Percentiles rank a stretch among this genome's conserved stretches.
Conservation (phyloP, 2,797 vertebrate genomes). For the Pseudopleuronectes americanus region DNA sequence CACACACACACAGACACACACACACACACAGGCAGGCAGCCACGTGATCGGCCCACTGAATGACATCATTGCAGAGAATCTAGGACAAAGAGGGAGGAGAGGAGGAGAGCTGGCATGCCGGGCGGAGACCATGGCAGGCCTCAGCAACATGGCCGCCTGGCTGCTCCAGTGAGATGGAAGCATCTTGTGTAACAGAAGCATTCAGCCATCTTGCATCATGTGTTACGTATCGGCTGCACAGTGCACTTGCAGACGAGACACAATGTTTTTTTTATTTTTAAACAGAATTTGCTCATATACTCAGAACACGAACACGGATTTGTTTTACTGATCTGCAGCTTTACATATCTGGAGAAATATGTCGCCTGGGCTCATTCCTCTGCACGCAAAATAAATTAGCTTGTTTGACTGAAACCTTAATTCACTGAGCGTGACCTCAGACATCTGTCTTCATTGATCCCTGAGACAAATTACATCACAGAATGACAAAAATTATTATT, state of each 20-base stretch:
- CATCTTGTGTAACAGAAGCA: slow-evolving; percentile 42
- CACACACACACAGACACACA: background rate
- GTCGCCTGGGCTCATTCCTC: background rate
- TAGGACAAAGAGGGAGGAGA: slow-evolving; percentile 79
- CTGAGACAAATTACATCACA: background rate
- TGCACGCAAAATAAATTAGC: slow-evolving; percentile 32
- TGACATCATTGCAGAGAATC: slow-evolving; percentile 83
- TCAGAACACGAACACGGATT: background rate
- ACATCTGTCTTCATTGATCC: background rate
- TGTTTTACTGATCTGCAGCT: background rate
- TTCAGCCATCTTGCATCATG: slow-evolving; percentile 50
- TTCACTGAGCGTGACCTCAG: fast-evolving
- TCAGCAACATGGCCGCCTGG: slow-evolving; percentile 37
- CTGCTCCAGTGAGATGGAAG: slow-evolving; percentile 19
- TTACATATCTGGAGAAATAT: slow-evolving; percentile 11
- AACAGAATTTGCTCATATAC: no score
- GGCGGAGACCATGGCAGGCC: slow-evolving; percentile 35
- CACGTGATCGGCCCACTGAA: slow-evolving; percentile 77
- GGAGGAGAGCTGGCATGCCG: slow-evolving; percentile 36
- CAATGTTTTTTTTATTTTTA: background rate
- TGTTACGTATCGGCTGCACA: slow-evolving; percentile 1
- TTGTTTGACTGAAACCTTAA: slow-evolving; percentile 8
- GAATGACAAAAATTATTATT: no score
- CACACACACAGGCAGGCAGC: slow-evolving; percentile 37
- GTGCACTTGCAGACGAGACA: background rate